Evolutionary conservation across 2,797 vertebrate genomes (phyloP).

Genomic region (Basileuterus tristriatus): DNA sequence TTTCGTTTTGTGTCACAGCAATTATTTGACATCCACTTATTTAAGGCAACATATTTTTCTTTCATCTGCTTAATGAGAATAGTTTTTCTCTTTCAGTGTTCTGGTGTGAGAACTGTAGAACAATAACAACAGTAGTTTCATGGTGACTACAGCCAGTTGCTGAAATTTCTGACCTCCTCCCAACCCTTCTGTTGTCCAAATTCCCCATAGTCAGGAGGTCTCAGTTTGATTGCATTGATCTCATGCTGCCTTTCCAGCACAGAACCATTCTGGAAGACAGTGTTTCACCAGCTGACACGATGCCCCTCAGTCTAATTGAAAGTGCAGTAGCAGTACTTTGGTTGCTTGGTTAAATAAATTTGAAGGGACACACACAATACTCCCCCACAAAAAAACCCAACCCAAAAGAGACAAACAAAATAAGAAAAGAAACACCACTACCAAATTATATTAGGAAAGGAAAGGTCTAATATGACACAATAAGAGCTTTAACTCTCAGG

Average conservation of each 20-base stretch:
- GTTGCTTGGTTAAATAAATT: neutral
- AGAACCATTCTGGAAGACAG: neutral
- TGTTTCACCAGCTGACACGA: neutral
- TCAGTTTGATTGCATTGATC: neutral
- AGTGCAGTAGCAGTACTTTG: neutral
- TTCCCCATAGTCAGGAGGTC: neutral
- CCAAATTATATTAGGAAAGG: neutral
- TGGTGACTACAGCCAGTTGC: neutral
- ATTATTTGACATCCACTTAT: neutral
- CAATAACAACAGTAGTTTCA: neutral
- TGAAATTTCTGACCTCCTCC: neutral
- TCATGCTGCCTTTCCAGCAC: slow-evolving; percentile 35
- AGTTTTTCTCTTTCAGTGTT: neutral
- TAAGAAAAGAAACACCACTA: neutral
- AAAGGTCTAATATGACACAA: neutral
- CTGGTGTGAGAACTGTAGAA: neutral
- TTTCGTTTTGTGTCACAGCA: neutral
- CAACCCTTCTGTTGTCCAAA: neutral
- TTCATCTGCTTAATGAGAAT: neutral
- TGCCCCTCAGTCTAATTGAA: slow-evolving; percentile 3
- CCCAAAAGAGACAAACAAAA: neutral
- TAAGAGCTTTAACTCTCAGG: neutral
- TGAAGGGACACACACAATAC: neutral
- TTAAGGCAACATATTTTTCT: neutral
- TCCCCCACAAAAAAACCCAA: rapidly evolving